phyloP scores from a whole-genome alignment of 2,113 vertebrate genomes.

The Aspiorhynchus laticeps region DNA sequence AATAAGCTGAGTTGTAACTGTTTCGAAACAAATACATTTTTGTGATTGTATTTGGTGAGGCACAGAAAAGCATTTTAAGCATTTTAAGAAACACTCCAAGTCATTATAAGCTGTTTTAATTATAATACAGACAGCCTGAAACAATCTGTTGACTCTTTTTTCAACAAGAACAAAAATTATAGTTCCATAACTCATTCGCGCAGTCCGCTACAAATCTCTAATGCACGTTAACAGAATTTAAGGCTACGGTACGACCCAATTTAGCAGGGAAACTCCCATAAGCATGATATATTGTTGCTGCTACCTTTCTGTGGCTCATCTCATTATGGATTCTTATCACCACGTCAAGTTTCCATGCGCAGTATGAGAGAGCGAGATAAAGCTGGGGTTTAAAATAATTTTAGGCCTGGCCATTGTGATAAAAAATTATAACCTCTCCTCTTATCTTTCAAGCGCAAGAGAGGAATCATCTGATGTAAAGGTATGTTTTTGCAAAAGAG shows the following conservation, averaged over 20 bases:
- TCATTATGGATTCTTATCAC: constrained; percentile 34
- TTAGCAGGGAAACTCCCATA: constrained; percentile 4
- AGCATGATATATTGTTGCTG: constrained; percentile 16
- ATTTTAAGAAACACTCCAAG: too few relatives aligned
- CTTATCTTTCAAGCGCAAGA: constrained; percentile 22
- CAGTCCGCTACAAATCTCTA: too few relatives aligned
- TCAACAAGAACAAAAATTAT: background rate
- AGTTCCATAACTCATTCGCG: background rate
- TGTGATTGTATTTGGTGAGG: background rate
- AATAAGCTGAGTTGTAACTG: background rate
- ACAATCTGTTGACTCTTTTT: background rate
- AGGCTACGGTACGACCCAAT: background rate
- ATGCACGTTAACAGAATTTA: background rate
- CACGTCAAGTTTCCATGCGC: background rate
- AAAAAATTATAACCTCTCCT: constrained; percentile 5
- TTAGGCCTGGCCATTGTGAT: constrained; percentile 11
- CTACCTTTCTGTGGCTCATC: background rate
- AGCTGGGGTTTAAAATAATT: constrained; percentile 27
- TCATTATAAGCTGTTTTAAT: too few relatives aligned
- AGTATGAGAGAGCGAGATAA: constrained; percentile 22
- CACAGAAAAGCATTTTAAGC: too few relatives aligned
- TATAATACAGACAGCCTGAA: too few relatives aligned
- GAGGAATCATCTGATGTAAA: background rate
- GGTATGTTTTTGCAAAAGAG: background rate
- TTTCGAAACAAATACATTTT: background rate